Evolutionary conservation across 2,888 invertebrate species (phyloP), one percentile per base, ranked within the genome.

Genomic region (Phengaris alcon): DNA sequence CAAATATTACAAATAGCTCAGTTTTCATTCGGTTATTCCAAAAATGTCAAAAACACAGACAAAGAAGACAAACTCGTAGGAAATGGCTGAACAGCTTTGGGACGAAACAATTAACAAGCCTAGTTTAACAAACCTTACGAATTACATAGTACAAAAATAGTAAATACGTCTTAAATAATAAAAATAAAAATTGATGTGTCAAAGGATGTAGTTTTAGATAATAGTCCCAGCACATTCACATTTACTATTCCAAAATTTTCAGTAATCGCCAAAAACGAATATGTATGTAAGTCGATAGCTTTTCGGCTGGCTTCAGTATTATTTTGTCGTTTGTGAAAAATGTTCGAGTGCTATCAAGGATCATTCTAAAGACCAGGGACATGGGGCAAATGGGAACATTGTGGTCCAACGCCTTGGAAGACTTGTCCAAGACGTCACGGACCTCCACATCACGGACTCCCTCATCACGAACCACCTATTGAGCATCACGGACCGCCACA

Each of bases 181-280:
- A 22, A 22, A 22, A 22, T 22, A 22, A 22, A 22, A 10, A 22
- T 3, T 2, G 15, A 15, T 5, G 22, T 59, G 22, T 59, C 22
- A 59, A 3, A 10, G 22, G 22, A 59, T 9, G 22, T 22, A 59
- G 59, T 59, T 22, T 15, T 22, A 4, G 59, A 22, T 59, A 59
- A 59, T 59, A 46, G 68, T 13, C 10, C 7, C 12, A 46, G 68
- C 46, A 22, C 22, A 22, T 22, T n/a, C 46, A 68, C 46, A 7
- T 13, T 46, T 44, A 44, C 12, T 8, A 44, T 68, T 13, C 68
- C 46, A 12, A 46, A 68, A 68, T 46, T 46, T 68, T 68, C 68
- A 68, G 68, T 59, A 12, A 68, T 46, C n/a, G 46, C 68, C 68
- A 0, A 68, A 68, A 68, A 68, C 68, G 46, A 44, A n/a, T n/a